Percentiles rank a stretch among this genome's conserved stretches.
phyloP scores from a whole-genome alignment of 2,797 vertebrate genomes.

The Peromyscus attwateri region DNA sequence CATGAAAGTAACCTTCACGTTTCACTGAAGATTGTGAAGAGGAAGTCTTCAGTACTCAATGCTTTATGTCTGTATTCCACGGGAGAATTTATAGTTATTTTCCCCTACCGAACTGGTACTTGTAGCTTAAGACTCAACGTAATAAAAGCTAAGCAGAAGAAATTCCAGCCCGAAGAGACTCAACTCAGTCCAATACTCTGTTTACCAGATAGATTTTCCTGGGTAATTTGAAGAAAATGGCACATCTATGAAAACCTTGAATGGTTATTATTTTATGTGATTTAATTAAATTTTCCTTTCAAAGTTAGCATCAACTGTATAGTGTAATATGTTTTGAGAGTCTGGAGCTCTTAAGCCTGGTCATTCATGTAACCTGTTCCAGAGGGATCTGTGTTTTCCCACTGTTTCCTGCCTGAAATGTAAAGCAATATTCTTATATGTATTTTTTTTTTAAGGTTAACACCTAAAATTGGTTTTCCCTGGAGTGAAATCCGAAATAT shows the following conservation, averaged over 20 bases:
- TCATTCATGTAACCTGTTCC: not conserved
- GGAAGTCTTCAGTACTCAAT: not conserved
- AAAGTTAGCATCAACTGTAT: not conserved
- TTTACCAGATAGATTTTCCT: not conserved
- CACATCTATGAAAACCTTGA: not conserved
- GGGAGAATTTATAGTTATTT: not conserved
- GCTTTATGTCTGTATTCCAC: not conserved
- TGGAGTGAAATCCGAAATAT: constrained; percentile 99
- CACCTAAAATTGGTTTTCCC: constrained; percentile 99
- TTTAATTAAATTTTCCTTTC: constrained; percentile 26
- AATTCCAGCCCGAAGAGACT: not conserved
- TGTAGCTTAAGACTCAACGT: not conserved
- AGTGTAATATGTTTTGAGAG: constrained; percentile 32
- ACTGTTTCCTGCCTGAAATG: constrained; percentile 70
- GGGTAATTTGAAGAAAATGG: constrained; percentile 39
- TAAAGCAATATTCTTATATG: constrained; percentile 68
- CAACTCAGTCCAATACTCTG: not conserved
- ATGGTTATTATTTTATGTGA: constrained; percentile 14
- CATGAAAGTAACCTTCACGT: not conserved
- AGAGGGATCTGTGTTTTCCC: not conserved
- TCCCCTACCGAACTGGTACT: not conserved
- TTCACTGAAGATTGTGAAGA: not conserved
- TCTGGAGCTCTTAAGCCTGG: not conserved
- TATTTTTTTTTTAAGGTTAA: constrained; percentile 91
- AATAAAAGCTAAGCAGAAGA: constrained; percentile 14